Evolutionary conservation across 2,888 invertebrate species (phyloP), one percentile per base, ranked within the genome.

Genomic region (Hydrotaea diabolus): DNA sequence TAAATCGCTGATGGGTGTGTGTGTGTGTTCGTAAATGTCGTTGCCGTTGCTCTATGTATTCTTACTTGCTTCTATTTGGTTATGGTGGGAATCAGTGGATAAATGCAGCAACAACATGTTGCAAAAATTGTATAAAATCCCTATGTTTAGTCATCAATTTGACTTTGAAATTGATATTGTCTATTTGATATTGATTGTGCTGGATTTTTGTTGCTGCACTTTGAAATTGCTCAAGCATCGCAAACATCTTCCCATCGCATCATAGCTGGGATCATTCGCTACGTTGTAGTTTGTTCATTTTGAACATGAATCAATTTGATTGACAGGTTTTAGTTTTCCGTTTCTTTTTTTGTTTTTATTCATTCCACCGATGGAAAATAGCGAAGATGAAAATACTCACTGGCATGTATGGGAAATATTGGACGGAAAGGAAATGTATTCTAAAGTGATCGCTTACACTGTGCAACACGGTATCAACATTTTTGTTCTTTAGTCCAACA

Each of bases 101-200:
- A 59, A 21, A 53, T 31, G 49, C 53, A 23, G 23, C 53, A 49
- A 78, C 19, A 43, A 31, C 62, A 11, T 43, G 17, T 21, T 21
- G 36, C 76, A 2, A 59, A 62, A 62, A 64, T 78, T 73, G 72
- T 73, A 76, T 73, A 76, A 82, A 62, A 77, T 85, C 46, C 69
- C 73, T 62, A 74, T 76, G 81, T 82, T 77, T 77, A 82, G 73
- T 77, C 76, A 84, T 78, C 84, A 78, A 81, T 84, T 84, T 84
- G 84, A 81, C 84, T 84, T 84, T 81, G 75, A 78, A 74, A 77
- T 79, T 80, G 73, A 79, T 85, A 77, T 73, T 82, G 73, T 85
- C 79, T 85, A 77, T 79, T 73, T 69, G 49, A 75, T 84, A 78
- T 81, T 84, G 81, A 81, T 84, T 75, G 78, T 75, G 23, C 9